Evolutionary conservation across 2,113 vertebrate genomes (phyloP).

Genomic region (Micronisus gabar): DNA sequence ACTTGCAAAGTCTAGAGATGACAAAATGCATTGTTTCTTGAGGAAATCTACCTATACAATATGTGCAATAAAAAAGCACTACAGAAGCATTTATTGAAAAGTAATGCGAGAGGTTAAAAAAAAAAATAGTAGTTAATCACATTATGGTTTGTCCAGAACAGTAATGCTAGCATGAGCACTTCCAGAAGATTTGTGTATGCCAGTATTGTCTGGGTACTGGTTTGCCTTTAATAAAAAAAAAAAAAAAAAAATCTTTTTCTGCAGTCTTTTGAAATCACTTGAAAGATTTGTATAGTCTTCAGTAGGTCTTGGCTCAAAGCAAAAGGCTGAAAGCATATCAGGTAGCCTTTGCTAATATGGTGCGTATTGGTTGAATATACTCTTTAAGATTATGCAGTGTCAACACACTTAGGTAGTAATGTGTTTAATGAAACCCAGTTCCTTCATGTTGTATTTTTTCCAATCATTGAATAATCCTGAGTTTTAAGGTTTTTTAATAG

Average conservation of each 20-base stretch:
- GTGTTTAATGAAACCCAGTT: not conserved
- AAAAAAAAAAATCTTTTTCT: not conserved
- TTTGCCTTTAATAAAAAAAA: not conserved
- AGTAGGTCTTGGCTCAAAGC: not conserved
- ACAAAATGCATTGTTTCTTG: not conserved
- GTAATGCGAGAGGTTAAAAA: not conserved
- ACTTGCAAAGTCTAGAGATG: not conserved
- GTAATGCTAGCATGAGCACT: not conserved
- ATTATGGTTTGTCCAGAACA: not conserved
- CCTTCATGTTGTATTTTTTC: not conserved
- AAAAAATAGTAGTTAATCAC: not conserved
- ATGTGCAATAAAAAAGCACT: not conserved
- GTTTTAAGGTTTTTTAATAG: not conserved
- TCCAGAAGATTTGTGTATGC: not conserved
- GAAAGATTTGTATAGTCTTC: not conserved
- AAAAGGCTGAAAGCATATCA: not conserved
- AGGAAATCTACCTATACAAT: not conserved
- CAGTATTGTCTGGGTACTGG: not conserved
- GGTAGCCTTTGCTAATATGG: not conserved
- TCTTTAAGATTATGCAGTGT: not conserved
- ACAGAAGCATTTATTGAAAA: not conserved
- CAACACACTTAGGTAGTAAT: not conserved
- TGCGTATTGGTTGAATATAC: not conserved
- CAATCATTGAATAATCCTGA: not conserved
- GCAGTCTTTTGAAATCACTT: not conserved